Conservation (phyloP, 2,113 vertebrate species). For the Calidris pugnax region DNA sequence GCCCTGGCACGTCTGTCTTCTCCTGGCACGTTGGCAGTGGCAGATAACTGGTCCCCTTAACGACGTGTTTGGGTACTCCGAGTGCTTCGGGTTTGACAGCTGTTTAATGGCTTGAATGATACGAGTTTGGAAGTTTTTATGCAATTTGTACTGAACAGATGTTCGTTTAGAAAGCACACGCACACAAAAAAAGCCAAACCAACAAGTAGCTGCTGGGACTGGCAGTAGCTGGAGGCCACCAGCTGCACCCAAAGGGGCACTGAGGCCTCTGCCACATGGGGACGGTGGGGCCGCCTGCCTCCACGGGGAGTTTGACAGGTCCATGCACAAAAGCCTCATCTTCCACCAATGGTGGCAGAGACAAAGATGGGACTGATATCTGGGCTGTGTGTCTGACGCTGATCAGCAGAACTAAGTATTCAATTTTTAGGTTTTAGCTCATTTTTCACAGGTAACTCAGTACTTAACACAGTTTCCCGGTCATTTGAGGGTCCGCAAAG, state of each 20-base stretch:
- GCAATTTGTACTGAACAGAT: too few relatives aligned
- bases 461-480: not conserved
- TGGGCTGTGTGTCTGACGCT: not conserved
- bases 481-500: not conserved
- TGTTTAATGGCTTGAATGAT: not conserved
- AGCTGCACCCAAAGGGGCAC: not conserved
- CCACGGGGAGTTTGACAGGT: fast-evolving
- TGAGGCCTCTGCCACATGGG: not conserved
- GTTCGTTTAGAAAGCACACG: not conserved
- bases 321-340: not conserved
- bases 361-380: not conserved
- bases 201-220: not conserved
- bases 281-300: fast-evolving
- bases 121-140: not conserved
- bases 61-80: not conserved
- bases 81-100: not conserved
- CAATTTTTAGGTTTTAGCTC: not conserved
- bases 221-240: not conserved
- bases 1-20: not conserved
- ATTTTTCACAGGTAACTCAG: not conserved
- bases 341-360: not conserved
- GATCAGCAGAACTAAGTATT: not conserved
- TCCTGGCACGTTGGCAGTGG: not conserved
- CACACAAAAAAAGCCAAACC: not conserved
- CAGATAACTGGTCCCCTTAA: not conserved